phyloP scores from a whole-genome alignment of 2,888 invertebrate genomes.

The Neoaliturus tenellus region DNA sequence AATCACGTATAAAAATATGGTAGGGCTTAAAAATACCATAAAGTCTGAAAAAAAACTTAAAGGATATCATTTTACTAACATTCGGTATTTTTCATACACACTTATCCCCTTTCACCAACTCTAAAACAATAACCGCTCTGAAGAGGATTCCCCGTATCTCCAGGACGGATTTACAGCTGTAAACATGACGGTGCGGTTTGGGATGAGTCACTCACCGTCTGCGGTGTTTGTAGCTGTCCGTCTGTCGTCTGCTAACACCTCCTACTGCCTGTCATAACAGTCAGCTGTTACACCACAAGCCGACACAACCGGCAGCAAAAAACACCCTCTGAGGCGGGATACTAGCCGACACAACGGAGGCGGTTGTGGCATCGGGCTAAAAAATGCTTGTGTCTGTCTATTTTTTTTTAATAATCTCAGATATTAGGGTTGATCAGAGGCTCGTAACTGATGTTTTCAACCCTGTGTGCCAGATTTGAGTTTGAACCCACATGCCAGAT shows the following conservation, averaged over 20 bases:
- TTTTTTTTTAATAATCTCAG: too few relatives aligned
- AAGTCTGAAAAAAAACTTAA: too few relatives aligned
- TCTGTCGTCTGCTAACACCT: neutral
- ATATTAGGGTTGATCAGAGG: neutral
- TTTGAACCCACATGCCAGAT: too few relatives aligned
- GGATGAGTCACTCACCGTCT: neutral
- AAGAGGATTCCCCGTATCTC: neutral
- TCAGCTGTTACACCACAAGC: conserved; percentile 23
- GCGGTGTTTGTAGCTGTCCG: neutral
- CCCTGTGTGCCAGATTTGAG: too few relatives aligned
- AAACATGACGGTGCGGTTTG: neutral
- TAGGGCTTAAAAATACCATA: too few relatives aligned
- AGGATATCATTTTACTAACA: too few relatives aligned
- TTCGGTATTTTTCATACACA: too few relatives aligned
- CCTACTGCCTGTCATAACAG: conserved; percentile 17
- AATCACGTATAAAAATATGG: too few relatives aligned
- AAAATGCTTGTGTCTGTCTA: too few relatives aligned
- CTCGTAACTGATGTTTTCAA: neutral
- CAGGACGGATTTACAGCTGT: neutral
- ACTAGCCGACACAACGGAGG: neutral
- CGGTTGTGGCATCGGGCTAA: neutral
- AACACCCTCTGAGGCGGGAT: neutral
- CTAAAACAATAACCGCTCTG: too few relatives aligned
- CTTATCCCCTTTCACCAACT: too few relatives aligned
- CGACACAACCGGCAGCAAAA: neutral